Evolutionary conservation across 37 sponge, comb jelly and placozoan species (phyloP).

Genomic region (Cladorhizidae sp.): DNA sequence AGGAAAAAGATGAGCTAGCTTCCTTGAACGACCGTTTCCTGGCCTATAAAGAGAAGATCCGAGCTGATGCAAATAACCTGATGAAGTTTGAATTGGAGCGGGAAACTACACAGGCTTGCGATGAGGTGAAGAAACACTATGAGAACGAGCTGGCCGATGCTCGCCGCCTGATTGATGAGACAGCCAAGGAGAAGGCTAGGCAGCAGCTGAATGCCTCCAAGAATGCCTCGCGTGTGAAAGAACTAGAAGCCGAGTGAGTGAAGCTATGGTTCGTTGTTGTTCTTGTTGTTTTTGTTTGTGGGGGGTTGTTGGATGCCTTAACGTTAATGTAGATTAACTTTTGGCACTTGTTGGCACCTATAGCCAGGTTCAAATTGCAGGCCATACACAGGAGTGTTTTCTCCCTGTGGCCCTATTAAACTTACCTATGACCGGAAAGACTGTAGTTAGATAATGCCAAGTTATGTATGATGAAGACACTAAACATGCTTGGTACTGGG

Average conservation of each 20-base stretch:
- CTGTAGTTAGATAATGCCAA: too few species aligned
- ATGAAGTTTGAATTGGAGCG: slow-evolving; percentile 51
- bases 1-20: slow-evolving; percentile 89
- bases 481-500: too few species aligned
- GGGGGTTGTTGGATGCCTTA: too few species aligned
- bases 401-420: too few species aligned
- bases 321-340: too few species aligned
- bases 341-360: too few species aligned
- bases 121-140: slow-evolving; percentile 69
- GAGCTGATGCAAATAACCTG: slow-evolving; percentile 50
- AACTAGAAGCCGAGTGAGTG: slow-evolving; percentile 79
- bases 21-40: slow-evolving; percentile 87
- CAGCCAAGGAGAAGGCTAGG: slow-evolving; percentile 85
- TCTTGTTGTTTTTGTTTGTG: too few species aligned
- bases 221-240: slow-evolving; percentile 42
- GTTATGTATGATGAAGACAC: too few species aligned
- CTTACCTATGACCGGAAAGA: too few species aligned
- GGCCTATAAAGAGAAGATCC: slow-evolving; percentile 82
- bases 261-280: not conserved
- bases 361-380: too few species aligned
- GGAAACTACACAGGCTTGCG: slow-evolving; percentile 31
- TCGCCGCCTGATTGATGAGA: slow-evolving; percentile 86
- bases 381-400: too few species aligned
- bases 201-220: slow-evolving; percentile 66
- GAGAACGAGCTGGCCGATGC: slow-evolving; percentile 85